Evolutionary conservation across 2,888 invertebrate genomes (phyloP).

Genomic region (Steinernema hermaphroditum): DNA sequence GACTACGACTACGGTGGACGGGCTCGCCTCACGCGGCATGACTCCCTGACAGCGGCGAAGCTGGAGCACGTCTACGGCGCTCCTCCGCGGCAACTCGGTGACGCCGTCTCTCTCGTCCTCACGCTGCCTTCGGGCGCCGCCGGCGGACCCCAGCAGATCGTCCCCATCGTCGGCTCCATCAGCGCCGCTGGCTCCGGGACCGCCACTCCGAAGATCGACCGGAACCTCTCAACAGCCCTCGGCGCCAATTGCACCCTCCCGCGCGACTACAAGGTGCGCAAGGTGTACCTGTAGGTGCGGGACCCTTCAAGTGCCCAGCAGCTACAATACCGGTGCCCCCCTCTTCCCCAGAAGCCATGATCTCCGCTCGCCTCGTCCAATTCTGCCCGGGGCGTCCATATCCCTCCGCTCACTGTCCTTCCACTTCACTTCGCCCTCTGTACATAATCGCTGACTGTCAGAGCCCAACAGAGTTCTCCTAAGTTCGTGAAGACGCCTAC

Average conservation of each 20-base stretch:
- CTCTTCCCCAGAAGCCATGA: not conserved
- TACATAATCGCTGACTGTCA: not conserved
- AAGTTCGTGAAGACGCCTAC: conserved; percentile 12
- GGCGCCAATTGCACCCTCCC: conserved; percentile 56
- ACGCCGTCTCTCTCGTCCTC: conserved; percentile 47
- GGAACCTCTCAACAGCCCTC: conserved; percentile 31
- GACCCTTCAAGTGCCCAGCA: not conserved
- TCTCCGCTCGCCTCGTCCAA: not conserved
- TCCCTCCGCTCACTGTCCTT: conserved; percentile 26
- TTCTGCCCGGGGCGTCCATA: conserved; percentile 23
- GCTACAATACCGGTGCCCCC: conserved; percentile 24
- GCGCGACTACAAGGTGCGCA: conserved; percentile 66
- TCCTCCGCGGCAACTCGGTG: conserved; percentile 37
- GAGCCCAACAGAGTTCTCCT: conserved; percentile 9
- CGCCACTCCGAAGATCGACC: conserved; percentile 43
- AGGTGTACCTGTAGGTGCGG: conserved; percentile 59
- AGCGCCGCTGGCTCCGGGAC: conserved; percentile 42
- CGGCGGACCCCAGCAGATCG: conserved; percentile 37
- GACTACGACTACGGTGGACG: conserved; percentile 41
- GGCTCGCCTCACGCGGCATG: conserved; percentile 54
- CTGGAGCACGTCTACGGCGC: conserved; percentile 51
- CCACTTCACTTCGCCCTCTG: conserved; percentile 26
- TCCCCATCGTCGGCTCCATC: conserved; percentile 49
- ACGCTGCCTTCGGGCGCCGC: conserved; percentile 20
- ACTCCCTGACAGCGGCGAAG: conserved; percentile 59